Evolutionary conservation across 2,888 invertebrate species (phyloP), one percentile per base, ranked within the genome.

Genomic region (Heterodera filipjevi): DNA sequence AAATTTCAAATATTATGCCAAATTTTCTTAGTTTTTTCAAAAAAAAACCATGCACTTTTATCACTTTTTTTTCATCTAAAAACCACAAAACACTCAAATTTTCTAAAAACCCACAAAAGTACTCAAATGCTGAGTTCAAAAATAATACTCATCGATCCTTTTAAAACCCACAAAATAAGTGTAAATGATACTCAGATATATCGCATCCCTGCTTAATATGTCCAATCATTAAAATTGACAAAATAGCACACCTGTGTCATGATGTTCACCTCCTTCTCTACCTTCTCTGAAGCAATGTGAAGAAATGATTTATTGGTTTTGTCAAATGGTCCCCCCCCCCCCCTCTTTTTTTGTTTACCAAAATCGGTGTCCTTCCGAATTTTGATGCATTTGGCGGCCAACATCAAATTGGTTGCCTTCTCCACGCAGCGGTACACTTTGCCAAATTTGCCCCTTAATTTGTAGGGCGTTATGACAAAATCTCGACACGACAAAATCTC

Each of bases 371-470:
- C 75, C 46, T 75, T 75, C 32, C 75, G 35, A 70, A 71, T 77
- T 30, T 77, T 77, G 22, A 71, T 71, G 44, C 77, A 77, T 70
- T 71, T 96, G 8, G 95, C 95, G 0, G 95, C 95, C 85, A 93
- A 92, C 82, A 92, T 92, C 74, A 92, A 92, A 14, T 91, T 91
- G 0, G 92, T 92, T 2, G 90, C 90, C 86, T 92, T 93, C 84
- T 94, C 93, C 66, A 92, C 87, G 79, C 91, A 91, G 53, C 89
- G 89, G 85, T 90, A 90, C 3, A 91, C 91, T 82, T 89, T 89
- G 49, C 91, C 87, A 93, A 91, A 91, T 81, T 90, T 90, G 35
- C 91, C 91, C 83, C 91, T 91, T 84, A 74, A 86, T 53, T 73
- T 84, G 84, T 49, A 84, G 22, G 8, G 3, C 3, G 22, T 22